Percentiles rank a stretch among this genome's conserved stretches.
phyloP scores from a whole-genome alignment of 2,888 invertebrate genomes.

The Ametastegia equiseti region DNA sequence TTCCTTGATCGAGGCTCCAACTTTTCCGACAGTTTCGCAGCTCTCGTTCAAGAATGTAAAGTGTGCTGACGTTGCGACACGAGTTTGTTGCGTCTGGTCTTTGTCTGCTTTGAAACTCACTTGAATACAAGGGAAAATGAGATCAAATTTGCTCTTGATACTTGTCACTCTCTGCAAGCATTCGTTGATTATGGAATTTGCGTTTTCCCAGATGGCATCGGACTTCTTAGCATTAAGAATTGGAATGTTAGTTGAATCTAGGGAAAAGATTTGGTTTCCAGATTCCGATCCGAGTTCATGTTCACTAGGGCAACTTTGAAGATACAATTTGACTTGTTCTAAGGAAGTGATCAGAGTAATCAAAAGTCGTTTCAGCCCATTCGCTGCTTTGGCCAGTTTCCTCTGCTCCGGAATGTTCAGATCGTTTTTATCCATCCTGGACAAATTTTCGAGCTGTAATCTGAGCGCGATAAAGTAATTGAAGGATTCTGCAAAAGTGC shows the following conservation, averaged over 20 bases:
- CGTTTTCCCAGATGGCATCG: constrained; percentile 62
- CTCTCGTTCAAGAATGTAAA: constrained; percentile 60
- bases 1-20: constrained; percentile 53
- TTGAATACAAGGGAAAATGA: constrained; percentile 48
- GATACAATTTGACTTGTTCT: constrained; percentile 83
- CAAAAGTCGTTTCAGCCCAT: constrained; percentile 77
- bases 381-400: constrained; percentile 73
- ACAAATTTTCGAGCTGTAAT: constrained; percentile 63
- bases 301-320: constrained; percentile 81
- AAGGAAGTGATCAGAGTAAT: constrained; percentile 79
- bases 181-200: constrained; percentile 59
- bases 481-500: constrained; percentile 79
- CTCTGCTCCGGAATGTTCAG: constrained; percentile 69
- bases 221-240: constrained; percentile 64
- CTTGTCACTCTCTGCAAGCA: constrained; percentile 56
- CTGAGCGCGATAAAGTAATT: constrained; percentile 61
- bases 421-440: constrained; percentile 70
- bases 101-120: neutral
- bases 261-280: constrained; percentile 59
- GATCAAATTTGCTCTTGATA: constrained; percentile 57
- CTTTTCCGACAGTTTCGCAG: constrained; percentile 53
- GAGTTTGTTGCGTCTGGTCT: constrained; percentile 21
- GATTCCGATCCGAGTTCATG: constrained; percentile 60
- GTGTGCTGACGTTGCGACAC: constrained; percentile 62
- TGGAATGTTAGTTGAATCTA: constrained; percentile 58